phyloP scores from a whole-genome alignment of 2,888 invertebrate species.

The Ferrisia virgata region DNA sequence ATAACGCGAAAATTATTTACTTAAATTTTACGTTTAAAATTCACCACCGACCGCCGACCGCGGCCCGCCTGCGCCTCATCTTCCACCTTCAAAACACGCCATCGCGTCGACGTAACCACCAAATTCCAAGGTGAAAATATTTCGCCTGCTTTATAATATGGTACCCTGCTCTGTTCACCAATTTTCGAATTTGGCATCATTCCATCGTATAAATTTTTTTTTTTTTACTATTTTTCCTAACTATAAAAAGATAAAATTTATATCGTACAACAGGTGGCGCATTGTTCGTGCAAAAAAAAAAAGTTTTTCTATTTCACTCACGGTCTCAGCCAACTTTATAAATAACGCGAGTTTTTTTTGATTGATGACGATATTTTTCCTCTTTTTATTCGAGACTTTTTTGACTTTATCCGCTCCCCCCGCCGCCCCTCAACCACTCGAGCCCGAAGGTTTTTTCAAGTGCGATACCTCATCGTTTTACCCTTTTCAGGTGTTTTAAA shows the following conservation, averaged over 20 bases:
- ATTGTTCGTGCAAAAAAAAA: background rate
- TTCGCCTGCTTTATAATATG: background rate
- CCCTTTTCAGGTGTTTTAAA: too few species aligned
- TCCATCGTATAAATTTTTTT: background rate
- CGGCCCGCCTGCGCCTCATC: background rate
- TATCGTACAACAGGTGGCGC: background rate
- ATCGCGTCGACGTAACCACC: background rate
- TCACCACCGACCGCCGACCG: background rate
- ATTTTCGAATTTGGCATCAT: background rate
- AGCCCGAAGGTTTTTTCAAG: too few species aligned
- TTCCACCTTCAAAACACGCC: background rate
- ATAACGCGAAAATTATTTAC: slow-evolving; percentile 16
- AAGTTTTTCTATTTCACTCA: background rate
- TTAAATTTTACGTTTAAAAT: background rate
- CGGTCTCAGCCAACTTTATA: background rate
- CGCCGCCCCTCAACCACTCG: too few species aligned
- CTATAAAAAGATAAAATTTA: background rate
- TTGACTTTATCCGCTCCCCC: too few species aligned
- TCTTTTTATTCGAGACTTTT: too few species aligned
- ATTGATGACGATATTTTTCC: background rate
- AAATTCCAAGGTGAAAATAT: slow-evolving; percentile 14
- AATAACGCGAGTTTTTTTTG: background rate
- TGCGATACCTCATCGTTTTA: too few species aligned
- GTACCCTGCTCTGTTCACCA: background rate
- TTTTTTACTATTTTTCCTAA: background rate